Evolutionary conservation across 2,113 vertebrate species (phyloP).

Genomic region (Osmerus mordax): DNA sequence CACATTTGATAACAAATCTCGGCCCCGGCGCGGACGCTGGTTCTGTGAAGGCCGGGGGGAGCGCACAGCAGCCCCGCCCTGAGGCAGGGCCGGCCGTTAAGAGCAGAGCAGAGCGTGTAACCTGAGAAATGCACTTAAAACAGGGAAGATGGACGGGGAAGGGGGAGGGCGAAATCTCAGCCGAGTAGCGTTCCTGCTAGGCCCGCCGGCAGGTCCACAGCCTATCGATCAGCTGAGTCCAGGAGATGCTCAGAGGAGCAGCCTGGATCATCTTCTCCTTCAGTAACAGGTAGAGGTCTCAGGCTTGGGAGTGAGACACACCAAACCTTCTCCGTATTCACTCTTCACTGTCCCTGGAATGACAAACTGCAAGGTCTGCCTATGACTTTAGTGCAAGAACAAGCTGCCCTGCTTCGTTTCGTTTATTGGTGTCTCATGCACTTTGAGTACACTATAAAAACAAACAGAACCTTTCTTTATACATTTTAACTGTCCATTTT

Average conservation of each 20-base stretch:
- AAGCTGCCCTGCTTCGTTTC: too few relatives aligned
- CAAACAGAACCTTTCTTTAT: not conserved
- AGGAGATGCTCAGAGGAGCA: conserved; percentile 56
- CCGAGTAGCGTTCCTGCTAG: conserved; percentile 12
- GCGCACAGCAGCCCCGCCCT: not conserved
- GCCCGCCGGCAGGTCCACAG: conserved; percentile 64
- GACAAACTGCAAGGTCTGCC: too few relatives aligned
- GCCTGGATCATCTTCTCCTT: conserved; percentile 19
- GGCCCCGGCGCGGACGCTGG: too few relatives aligned
- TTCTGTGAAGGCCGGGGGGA: not conserved
- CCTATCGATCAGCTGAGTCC: conserved; percentile 64
- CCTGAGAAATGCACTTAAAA: conserved; percentile 73
- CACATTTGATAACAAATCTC: too few relatives aligned
- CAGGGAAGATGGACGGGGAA: conserved; percentile 61
- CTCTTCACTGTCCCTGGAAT: too few relatives aligned
- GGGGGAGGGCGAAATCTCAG: conserved; percentile 18
- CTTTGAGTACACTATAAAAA: not conserved
- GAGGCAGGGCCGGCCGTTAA: conserved; percentile 46
- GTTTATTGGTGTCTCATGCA: too few relatives aligned
- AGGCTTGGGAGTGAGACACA: not conserved
- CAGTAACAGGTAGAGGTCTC: not conserved
- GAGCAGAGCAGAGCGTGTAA: conserved; percentile 57
- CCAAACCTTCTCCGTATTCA: too few relatives aligned
- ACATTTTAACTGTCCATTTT: conserved; percentile 1
- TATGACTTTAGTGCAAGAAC: too few relatives aligned